Evolutionary conservation across 2,888 invertebrate genomes (phyloP), one percentile per base, ranked within the genome.

Genomic region (Apamea sordens): DNA sequence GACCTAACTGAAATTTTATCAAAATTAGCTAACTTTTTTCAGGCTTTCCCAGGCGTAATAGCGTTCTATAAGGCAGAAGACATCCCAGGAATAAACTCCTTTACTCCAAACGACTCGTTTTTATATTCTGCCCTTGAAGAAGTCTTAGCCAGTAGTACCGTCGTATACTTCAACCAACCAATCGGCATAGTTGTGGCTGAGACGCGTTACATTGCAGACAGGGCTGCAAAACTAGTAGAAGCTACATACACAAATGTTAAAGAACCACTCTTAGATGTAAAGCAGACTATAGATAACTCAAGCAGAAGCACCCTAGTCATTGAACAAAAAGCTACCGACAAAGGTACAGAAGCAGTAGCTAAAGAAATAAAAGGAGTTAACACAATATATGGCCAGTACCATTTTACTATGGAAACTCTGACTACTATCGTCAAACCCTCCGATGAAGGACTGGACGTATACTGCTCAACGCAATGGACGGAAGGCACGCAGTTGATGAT

Each of bases 331-430:
- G 92, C 93, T 47, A 92, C 90, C 5, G 93, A 93, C 68, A 92
- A 63, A 80, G 95, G 95, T 2, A 91, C 85, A 13, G 93, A 97
- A 80, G 88, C 95, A 2, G 92, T 90, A 21, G 80, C 63, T 28
- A 95, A 97, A 80, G 85, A 92, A 18, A 95, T 97, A 28, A 92
- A 89, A 84, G 98, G 98, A 0, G 94, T 91, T 1, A 95, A 97
- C 73, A 93, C 96, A 65, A 93, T 97, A 80, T 97, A 97, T 47
- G 92, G 96, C 24, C 98, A 98, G 90, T 98, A 98, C 90, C 98
- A 98, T 92, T 98, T 97, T 87, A 97, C 97, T 21, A 98, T 98
- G 98, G 98, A 98, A 92, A 97, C 97, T 0, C 97, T 98, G 73
- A 96, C 96, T 2, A 97, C 97, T 89, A 95, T 98, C 0, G 97